Evolutionary conservation across 1,140 invertebrate species (phyloP), one percentile per base, ranked within the genome.

Genomic region (Trichonephila clavipes): DNA sequence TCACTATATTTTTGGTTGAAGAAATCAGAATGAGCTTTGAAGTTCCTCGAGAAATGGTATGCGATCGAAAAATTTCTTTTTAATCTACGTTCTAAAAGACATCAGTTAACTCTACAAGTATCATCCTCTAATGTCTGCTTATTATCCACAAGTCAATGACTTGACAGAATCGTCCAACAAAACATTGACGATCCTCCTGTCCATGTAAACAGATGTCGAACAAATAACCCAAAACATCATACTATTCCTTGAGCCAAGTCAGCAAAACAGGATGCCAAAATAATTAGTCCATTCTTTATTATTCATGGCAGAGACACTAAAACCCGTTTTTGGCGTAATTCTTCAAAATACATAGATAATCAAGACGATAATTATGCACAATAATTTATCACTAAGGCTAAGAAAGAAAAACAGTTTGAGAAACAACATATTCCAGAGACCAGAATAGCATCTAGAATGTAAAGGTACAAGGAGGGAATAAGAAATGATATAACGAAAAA

Each of bases 211-310:
- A 3, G 94, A 95, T 28, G 69, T 94, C 90, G 93, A 94, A 7
- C 94, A 95, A 92, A 87, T 62, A 24, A 94, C 95, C 81, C 95
- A 95, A 95, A 95, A 96, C 90, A 83, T 81, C 34, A 95, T 94
- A 81, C 58, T 96, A 24, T 93, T 89, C n/a, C 94, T 94, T 18
- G 66, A 94, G 12, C 83, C 21, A 94, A 94, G 19, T 88, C 93
- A 16, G 91, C 85, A 6, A 72, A 83, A 19, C 95, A 95, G 77
- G 90, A 92, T 8, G 64, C 94, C 10, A 95, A 95, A 62, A 89
- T n/a, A 88, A 94, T 18, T 93, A 91, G n/a, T 94, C 95, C 8
- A 95, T 95, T 87, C 95, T 64, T 61, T 34, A 95, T 51, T 0
- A 61, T 95, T 40, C 95, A 95, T 93, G 95, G 95, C 62, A 34